phyloP scores from a whole-genome alignment of 2,888 invertebrate genomes.

The Hydrotaea diabolus region DNA sequence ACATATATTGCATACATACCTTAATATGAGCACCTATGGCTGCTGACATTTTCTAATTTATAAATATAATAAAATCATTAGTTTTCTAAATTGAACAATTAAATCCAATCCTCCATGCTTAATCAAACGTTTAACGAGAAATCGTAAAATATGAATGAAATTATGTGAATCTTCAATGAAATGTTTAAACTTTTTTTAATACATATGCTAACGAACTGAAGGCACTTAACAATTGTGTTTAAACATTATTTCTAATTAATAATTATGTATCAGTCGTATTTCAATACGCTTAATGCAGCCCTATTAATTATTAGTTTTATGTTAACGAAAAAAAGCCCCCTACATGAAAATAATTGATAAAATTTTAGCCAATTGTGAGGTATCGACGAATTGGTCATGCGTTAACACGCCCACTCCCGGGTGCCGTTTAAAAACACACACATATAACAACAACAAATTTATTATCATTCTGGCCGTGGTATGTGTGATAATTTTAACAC shows the following conservation, averaged over 20 bases:
- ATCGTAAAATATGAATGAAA: conserved; percentile 7
- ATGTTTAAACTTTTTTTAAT: background rate
- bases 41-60: too few species aligned
- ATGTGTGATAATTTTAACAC: conserved; percentile 54
- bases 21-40: too few species aligned
- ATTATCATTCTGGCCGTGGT: background rate
- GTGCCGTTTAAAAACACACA: background rate
- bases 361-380: conserved; percentile 17
- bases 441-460: background rate
- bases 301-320: conserved; percentile 26
- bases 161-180: background rate
- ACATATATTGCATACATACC: too few species aligned
- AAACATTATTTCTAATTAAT: conserved; percentile 20
- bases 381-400: background rate
- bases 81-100: background rate
- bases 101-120: background rate
- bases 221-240: background rate
- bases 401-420: conserved; percentile 47
- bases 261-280: conserved; percentile 19
- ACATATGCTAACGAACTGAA: background rate
- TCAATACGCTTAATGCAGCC: background rate
- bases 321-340: background rate
- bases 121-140: background rate
- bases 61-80: too few species aligned
- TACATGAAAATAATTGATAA: background rate